Evolutionary conservation across 2,797 vertebrate species (phyloP), one percentile per base, ranked within the genome.

Genomic region (Clarias platycephalus): DNA sequence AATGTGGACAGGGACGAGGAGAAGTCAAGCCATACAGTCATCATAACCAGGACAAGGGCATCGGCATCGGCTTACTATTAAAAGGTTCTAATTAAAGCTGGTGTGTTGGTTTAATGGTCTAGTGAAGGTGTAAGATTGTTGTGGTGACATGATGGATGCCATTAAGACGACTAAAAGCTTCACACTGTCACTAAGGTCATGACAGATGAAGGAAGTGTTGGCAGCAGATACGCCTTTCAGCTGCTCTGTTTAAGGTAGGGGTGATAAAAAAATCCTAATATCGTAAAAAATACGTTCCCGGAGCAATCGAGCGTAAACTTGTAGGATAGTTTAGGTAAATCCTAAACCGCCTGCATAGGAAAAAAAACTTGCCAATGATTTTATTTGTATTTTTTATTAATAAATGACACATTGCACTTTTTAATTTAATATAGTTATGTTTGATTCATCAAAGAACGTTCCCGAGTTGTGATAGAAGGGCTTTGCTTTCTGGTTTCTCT

Each of bases 21-120:
- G 66, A n/a, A 87, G 82, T 80, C 60, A 82, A 81, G 81, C 44
- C 84, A 74, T 83, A 81, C 84, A 89, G 87, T 94, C 91, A 89
- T 94, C 94, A 95, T 93, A 94, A 94, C 93, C 92, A 88, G 89
- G 77, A 89, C 92, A 94, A 93, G 94, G 93, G 92, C 92, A 89
- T 66, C 18, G 89, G 94, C 90, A 86, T 95, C 89, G 0, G 78
- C 88, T 95, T 95, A 90, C 94, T 86, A 89, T 94, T 94, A 94
- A 95, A 94, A 89, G 86, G 75, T 77, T 89, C 85, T 87, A 87
- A 89, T 87, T 89, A 87, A 87, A 89, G 88, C 67, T n/a, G 58
- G 49, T 72, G 63, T 82, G 80, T 80, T 79, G 60, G 57, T 34
- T 53, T 82, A 60, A 72, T 53, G 67, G 66, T 57, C 18, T 6